phyloP scores from a whole-genome alignment of 2,797 vertebrate species.

The Acanthurus leucopareius region DNA sequence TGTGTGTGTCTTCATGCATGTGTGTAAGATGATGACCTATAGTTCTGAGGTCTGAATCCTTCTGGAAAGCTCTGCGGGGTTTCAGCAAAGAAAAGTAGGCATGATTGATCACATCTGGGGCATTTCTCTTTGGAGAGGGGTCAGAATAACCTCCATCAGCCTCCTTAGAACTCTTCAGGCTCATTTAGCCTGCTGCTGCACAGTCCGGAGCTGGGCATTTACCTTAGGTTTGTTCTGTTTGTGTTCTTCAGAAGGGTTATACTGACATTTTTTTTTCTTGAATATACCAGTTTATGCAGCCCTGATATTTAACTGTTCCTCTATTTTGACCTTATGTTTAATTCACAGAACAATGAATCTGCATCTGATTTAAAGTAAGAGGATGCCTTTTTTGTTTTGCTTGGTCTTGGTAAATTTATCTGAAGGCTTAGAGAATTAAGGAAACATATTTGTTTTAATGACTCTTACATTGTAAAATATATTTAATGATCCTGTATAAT shows the following conservation, averaged over 20 bases:
- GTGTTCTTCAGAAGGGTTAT: constrained; percentile 16
- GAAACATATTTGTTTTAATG: background rate
- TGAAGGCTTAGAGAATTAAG: background rate
- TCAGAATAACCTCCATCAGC: constrained; percentile 26
- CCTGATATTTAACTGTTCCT: background rate
- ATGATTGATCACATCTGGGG: constrained; percentile 33
- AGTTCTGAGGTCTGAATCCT: constrained; percentile 32
- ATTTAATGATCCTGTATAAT: background rate
- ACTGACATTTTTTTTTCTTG: constrained; percentile 14
- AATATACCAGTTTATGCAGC: constrained; percentile 1
- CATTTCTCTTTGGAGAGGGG: constrained; percentile 32
- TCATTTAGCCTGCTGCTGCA: constrained; percentile 16
- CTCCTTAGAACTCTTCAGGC: background rate
- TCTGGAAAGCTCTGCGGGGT: constrained; percentile 39
- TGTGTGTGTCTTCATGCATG: background rate
- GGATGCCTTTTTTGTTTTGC: background rate
- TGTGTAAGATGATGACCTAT: constrained; percentile 18
- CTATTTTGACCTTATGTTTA: constrained; percentile 3
- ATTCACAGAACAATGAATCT: constrained; percentile 12
- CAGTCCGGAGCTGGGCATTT: background rate
- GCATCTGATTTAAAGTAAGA: background rate
- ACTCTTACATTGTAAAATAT: background rate
- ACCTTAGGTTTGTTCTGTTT: background rate
- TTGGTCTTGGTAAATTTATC: background rate
- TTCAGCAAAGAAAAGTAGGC: constrained; percentile 21